Base-by-base conservation (phyloP, 2,113 vertebrate genomes). In the Misgurnus mizolepis region DNA sequence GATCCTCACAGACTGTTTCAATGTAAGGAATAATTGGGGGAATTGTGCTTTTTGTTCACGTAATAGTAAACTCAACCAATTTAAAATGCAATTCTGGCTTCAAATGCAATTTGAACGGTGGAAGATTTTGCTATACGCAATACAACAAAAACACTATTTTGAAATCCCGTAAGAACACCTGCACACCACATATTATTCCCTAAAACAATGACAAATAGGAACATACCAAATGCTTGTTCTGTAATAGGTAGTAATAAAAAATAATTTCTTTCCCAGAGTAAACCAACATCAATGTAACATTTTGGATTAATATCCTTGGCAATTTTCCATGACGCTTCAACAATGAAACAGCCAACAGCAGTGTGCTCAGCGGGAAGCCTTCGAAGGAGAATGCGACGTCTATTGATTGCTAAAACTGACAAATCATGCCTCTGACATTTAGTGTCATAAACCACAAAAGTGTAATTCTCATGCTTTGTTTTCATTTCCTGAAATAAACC, bases 351-450 rank as follows among this genome's bases (percentile, higher is more conserved):
- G 70, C n/a, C 72, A 58, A 69, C 66, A 53, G 67, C 64, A 70
- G 64, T 70, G n/a, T 11, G 62, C 56, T 65, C 66, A 62, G 58
- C 34, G 56, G 58, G 67, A 66, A 55, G 64, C 82, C 64, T 65
- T 76, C 10, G 47, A 67, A 65, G 22, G 9, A 17, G 40, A 70
- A 18, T 61, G 6, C 62, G 60, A 12, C 15, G 18, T 17, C 27
- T 65, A 72, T 72, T 72, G 47, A 80, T 80, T 55, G 34, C 58
- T 53, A 65, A 72, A 80, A 71, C 60, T 55, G 78, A 80, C 27
- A 39, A 72, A 70, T 80, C 61, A 64, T 71, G 72, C 39, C 39
- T 71, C 43, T 80, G 73, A 77, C 67, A 80, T 72, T 70, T 80
- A 69, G 53, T 61, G 53, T 17, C 2, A 17, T 60, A 27, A 55